These are phyloP conservation scores for Casuarius casuarius DNA, from an alignment of 2,113 vertebrate species.

Conservation along the genomic window DNA sequence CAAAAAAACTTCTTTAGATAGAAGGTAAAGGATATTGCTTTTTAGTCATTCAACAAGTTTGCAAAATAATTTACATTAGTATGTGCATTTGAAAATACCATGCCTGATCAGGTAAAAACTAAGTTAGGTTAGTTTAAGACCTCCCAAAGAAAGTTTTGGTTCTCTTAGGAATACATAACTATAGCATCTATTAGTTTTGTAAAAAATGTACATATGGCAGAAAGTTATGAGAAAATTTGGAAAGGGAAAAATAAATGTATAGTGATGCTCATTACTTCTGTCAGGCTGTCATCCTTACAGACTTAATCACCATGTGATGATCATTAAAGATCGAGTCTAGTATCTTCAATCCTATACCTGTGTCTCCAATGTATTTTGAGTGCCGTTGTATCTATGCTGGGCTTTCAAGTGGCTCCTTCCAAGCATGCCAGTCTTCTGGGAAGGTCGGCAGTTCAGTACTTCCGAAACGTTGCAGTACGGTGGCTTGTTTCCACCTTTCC, in stretches of 20 bases:
- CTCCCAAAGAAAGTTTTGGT: neutral
- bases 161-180: neutral
- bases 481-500: neutral
- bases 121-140: neutral
- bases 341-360: neutral
- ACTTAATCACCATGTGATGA: fast-evolving
- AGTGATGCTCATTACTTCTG: fast-evolving
- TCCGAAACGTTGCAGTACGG: neutral
- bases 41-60: neutral
- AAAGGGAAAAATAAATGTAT: neutral
- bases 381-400: neutral
- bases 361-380: neutral
- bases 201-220: neutral
- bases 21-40: neutral
- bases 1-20: neutral
- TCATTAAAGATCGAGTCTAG: neutral
- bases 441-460: neutral
- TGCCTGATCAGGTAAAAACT: neutral
- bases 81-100: neutral
- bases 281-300: neutral
- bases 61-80: neutral
- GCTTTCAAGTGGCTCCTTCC: neutral
- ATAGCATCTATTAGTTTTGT: neutral
- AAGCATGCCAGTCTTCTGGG: neutral
- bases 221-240: neutral